These are phyloP conservation scores for Nannoperca australis DNA, from an alignment of 2,797 vertebrate genomes.

Conservation along the genomic window DNA sequence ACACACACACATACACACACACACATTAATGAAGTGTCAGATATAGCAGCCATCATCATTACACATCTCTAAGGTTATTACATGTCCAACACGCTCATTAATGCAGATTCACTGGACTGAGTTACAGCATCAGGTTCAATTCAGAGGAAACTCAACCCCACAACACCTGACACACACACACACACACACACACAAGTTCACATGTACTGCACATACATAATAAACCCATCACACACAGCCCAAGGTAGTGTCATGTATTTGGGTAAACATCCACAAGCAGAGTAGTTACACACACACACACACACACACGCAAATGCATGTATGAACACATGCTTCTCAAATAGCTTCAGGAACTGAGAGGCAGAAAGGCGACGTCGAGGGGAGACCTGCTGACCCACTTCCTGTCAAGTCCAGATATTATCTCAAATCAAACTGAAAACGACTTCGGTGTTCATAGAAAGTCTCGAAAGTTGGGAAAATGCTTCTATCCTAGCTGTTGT, in stretches of 20 bases:
- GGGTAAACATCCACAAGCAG: background rate
- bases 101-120: slow-evolving; percentile 55
- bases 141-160: slow-evolving; percentile 54
- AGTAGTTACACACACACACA: background rate
- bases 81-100: slow-evolving; percentile 69
- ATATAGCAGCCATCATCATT: slow-evolving; percentile 46
- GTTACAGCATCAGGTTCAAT: slow-evolving; percentile 73
- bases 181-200: background rate
- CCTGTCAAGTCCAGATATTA: background rate
- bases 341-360: background rate
- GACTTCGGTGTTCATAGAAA: too few species aligned
- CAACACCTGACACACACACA: slow-evolving; percentile 19
- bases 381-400: background rate
- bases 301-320: background rate
- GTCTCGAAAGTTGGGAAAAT: too few species aligned
- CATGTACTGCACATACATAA: background rate
- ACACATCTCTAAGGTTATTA: slow-evolving; percentile 60
- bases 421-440: background rate
- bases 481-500: too few species aligned
- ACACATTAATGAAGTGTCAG: slow-evolving; percentile 31
- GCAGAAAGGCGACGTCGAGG: background rate
- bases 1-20: slow-evolving; percentile 37
- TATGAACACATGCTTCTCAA: slow-evolving; percentile 5
- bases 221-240: slow-evolving; percentile 16
- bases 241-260: background rate